A percentile compares a stretch with the other conserved stretches of the same genome.
These are phyloP conservation scores for Gadus macrocephalus DNA, from an alignment of 2,113 vertebrate genomes.

Conservation along the genomic window DNA sequence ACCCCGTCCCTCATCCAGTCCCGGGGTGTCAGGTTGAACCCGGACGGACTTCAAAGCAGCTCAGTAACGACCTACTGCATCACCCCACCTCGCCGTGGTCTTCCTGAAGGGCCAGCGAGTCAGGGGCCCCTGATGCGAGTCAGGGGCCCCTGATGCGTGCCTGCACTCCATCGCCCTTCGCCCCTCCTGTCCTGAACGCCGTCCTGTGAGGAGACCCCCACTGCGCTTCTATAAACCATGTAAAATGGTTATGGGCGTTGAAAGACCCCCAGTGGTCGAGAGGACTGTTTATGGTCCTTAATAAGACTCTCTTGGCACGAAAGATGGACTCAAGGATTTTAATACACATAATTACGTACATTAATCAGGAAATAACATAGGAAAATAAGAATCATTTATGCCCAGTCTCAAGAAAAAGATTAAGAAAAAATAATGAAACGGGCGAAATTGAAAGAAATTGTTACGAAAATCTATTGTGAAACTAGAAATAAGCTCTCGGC, in stretches of 20 bases:
- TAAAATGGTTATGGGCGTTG: constrained; percentile 23
- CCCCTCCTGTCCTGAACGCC: constrained; percentile 15
- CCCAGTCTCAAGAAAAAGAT: too few species aligned
- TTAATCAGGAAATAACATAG: too few species aligned
- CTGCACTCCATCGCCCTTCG: constrained; percentile 13
- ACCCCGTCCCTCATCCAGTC: too few species aligned
- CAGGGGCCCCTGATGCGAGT: constrained; percentile 18
- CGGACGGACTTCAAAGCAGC: background rate
- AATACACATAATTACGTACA: too few species aligned
- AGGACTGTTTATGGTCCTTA: constrained; percentile 1
- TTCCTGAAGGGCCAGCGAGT: background rate
- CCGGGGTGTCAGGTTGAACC: background rate
- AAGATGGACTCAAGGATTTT: too few species aligned
- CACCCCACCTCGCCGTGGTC: background rate
- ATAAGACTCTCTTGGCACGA: background rate
- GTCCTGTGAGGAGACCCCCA: constrained; percentile 14
- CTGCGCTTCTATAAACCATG: constrained; percentile 20
- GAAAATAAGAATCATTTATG: too few species aligned
- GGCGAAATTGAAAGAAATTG: too few species aligned
- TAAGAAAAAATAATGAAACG: too few species aligned
- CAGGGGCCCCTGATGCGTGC: constrained; percentile 8
- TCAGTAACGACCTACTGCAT: constrained; percentile 16
- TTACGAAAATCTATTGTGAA: too few species aligned
- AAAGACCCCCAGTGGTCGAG: constrained; percentile 1
- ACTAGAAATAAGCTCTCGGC: too few species aligned